Percentiles rank a stretch among this genome's conserved stretches.
phyloP scores from a whole-genome alignment of 2,797 vertebrate genomes.

The Hemitrygon akajei region DNA sequence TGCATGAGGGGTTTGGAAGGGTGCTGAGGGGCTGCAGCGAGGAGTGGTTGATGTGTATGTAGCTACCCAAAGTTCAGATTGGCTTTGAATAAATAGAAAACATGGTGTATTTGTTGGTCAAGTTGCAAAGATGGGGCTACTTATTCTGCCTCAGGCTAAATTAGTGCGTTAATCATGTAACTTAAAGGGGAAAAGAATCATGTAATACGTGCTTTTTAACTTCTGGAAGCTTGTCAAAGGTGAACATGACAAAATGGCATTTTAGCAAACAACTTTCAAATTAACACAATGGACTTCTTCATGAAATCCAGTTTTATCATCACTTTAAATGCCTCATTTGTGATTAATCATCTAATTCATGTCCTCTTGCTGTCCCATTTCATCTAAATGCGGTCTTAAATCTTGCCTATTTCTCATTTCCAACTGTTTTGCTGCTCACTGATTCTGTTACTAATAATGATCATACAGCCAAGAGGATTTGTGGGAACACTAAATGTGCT shows the following conservation, averaged over 20 bases:
- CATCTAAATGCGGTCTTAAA: conserved; percentile 29
- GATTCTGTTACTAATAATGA: not conserved
- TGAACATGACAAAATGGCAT: not conserved
- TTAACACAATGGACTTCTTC: not conserved
- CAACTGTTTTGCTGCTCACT: conserved; percentile 24
- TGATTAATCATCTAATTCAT: conserved; percentile 33
- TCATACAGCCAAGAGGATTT: not conserved
- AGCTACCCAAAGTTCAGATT: not conserved
- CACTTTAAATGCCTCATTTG: conserved; percentile 34
- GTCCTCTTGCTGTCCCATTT: conserved; percentile 33
- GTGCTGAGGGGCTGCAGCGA: too few species aligned
- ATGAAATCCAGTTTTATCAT: conserved; percentile 10
- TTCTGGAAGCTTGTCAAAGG: not conserved
- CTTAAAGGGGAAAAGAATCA: not conserved
- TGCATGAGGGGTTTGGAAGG: too few species aligned
- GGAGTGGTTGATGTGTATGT: too few species aligned
- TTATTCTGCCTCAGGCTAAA: not conserved
- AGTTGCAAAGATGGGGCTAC: not conserved
- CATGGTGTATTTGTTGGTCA: not conserved
- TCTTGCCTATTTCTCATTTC: conserved; percentile 30
- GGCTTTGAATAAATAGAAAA: not conserved
- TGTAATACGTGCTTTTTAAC: not conserved
- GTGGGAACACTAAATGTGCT: not conserved
- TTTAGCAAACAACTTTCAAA: not conserved
- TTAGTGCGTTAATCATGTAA: not conserved